Base-by-base conservation (phyloP, 1,140 invertebrate species). In the Neodiprion fabricii region DNA sequence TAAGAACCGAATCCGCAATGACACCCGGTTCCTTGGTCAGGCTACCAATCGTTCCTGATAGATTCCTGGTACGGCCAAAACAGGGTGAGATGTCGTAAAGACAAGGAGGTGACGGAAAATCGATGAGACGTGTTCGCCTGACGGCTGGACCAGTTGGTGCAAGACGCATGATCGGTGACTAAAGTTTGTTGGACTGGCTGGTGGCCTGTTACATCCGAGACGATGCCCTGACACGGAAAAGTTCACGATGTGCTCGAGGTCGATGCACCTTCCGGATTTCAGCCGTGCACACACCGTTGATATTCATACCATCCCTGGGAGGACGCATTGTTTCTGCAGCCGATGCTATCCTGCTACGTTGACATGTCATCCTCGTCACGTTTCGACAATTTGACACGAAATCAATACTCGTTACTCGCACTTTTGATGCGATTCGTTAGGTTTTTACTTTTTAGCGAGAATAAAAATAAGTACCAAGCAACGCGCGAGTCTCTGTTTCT, bases 41-140 rank as follows among this genome's bases (percentile, higher is more conserved):
- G 53, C n/a, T 5, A 61, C 53, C 67, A 21, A 69, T 47, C 21
- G 67, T 23, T 11, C 5, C 21, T 21, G 85, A 87, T 89, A 82
- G 78, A 77, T 84, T 79, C 87, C 87, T 88, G 87, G 79, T 89
- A 87, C 78, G 78, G 78, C 80, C 81, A 82, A 85, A 87, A 84
- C 84, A 78, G 81, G 76, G 82, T 87, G 87, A 88, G 85, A 87
- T 85, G 86, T 84, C 86, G 86, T 88, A 87, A 88, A 87, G 80
- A 83, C 78, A 79, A 86, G 80, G 84, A 87, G 84, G 83, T 87
- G 87, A 88, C 87, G 84, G 86, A 80, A 85, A 88, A 88, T 88
- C 87, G 79, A 88, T 88, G 83, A 67, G 70, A 48, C 79, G 74
- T 81, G 80, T 85, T 84, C 74, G 72, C 28, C 28, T 5, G 28